A percentile compares a stretch with the other conserved stretches of the same genome.
phyloP scores from a whole-genome alignment of 2,113 vertebrate genomes.

The Xiphorhynchus elegans region DNA sequence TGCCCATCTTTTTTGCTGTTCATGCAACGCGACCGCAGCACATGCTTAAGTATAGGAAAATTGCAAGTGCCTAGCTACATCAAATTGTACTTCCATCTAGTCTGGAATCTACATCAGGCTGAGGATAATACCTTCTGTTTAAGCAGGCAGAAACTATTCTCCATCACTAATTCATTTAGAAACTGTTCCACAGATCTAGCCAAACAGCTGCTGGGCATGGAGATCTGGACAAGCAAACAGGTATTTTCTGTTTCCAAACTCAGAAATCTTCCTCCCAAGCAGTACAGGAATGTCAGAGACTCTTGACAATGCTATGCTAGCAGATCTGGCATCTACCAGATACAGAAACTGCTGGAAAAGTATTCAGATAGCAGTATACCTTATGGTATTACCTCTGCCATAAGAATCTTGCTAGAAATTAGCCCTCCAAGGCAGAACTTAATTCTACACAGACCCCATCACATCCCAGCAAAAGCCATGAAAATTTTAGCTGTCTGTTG shows the following conservation, averaged over 20 bases:
- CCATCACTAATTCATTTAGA: slow-evolving; percentile 41
- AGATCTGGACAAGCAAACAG: slow-evolving; percentile 7
- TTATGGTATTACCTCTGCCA: neutral
- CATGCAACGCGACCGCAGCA: slow-evolving; percentile 2
- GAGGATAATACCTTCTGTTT: slow-evolving; percentile 37
- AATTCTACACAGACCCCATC: neutral
- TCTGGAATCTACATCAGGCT: slow-evolving; percentile 57
- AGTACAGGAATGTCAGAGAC: neutral
- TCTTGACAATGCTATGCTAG: neutral
- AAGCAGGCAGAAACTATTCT: slow-evolving; percentile 50
- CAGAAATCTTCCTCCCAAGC: neutral
- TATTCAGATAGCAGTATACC: neutral
- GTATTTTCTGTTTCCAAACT: slow-evolving; percentile 6
- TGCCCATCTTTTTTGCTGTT: slow-evolving; percentile 29
- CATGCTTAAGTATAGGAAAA: slow-evolving; percentile 55
- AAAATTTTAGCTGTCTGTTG: neutral
- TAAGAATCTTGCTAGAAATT: neutral
- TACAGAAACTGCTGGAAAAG: neutral
- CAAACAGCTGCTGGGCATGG: slow-evolving; percentile 46
- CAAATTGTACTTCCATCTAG: slow-evolving; percentile 42
- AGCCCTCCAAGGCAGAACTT: neutral
- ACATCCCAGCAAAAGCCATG: neutral
- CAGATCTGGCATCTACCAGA: neutral
- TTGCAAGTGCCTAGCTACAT: slow-evolving; percentile 36
- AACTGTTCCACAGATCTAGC: neutral